Evolutionary conservation across 2,797 vertebrate genomes (phyloP).

Genomic region (Rousettus madagascariensis): DNA sequence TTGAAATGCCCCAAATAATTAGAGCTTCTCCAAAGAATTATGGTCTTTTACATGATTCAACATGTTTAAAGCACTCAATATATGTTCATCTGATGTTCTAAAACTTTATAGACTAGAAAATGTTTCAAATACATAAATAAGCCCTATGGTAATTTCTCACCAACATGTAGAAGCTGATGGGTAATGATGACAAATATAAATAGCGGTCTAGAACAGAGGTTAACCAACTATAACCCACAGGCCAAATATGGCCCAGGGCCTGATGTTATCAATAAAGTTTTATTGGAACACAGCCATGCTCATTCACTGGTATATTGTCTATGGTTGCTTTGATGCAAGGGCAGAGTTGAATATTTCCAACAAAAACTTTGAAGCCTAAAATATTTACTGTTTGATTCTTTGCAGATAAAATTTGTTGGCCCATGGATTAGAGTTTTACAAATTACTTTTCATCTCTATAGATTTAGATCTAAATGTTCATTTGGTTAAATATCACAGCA

Average conservation of each 20-base stretch:
- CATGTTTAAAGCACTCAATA: neutral
- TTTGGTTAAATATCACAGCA: neutral
- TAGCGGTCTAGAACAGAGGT: neutral
- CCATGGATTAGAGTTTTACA: neutral
- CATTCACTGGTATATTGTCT: neutral
- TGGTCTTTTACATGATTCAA: neutral
- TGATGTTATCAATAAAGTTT: neutral
- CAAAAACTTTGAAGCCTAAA: neutral
- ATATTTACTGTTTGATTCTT: neutral
- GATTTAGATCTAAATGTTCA: neutral
- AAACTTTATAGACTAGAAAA: conserved; percentile 2
- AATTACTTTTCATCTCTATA: neutral
- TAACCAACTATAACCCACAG: neutral
- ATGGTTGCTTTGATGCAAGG: neutral
- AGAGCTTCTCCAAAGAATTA: neutral
- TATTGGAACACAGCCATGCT: neutral
- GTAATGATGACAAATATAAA: neutral
- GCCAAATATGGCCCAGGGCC: neutral
- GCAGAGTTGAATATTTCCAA: neutral
- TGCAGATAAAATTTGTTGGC: neutral
- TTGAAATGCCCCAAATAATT: neutral
- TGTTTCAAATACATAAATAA: neutral
- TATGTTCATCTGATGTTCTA: neutral
- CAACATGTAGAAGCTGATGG: neutral
- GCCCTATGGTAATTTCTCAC: neutral